Conservation (phyloP, 1,140 invertebrate genomes). For the Aphaenogaster ashmeadi region DNA sequence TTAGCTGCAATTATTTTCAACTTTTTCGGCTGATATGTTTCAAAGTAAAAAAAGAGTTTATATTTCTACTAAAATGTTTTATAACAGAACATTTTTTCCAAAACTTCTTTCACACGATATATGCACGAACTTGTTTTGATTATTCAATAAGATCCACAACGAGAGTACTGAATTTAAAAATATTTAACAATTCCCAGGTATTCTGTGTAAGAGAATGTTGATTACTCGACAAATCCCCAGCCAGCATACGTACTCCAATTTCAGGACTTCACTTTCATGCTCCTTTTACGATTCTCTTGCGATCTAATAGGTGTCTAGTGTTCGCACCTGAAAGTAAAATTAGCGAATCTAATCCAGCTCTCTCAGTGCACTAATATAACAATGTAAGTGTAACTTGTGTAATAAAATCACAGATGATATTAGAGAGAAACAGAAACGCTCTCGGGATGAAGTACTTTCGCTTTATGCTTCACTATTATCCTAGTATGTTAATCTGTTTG, state of each 20-base stretch:
- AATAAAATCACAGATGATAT: not conserved
- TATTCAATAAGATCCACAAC: not conserved
- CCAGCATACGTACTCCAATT: not conserved
- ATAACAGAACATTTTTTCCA: not conserved
- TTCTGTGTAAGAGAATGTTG: not conserved
- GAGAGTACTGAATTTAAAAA: not conserved
- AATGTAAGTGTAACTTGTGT: slow-evolving; percentile 12
- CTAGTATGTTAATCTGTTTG: not conserved
- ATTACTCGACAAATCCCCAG: not conserved
- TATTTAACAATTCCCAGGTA: not conserved
- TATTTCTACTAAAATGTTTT: not conserved
- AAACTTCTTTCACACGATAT: not conserved
- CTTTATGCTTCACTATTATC: not conserved
- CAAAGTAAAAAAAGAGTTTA: not conserved
- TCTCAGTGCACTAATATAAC: not conserved
- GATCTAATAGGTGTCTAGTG: slow-evolving; percentile 17
- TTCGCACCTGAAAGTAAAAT: slow-evolving; percentile 8
- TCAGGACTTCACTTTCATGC: not conserved
- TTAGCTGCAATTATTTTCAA: not conserved
- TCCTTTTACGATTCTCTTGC: slow-evolving; percentile 1
- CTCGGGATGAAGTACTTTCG: not conserved
- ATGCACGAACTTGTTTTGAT: not conserved
- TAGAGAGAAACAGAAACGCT: not conserved
- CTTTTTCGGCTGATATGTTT: not conserved
- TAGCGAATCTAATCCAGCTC: slow-evolving; percentile 21